Conservation (phyloP, 1,140 invertebrate genomes). For the Orussus abietinus region DNA sequence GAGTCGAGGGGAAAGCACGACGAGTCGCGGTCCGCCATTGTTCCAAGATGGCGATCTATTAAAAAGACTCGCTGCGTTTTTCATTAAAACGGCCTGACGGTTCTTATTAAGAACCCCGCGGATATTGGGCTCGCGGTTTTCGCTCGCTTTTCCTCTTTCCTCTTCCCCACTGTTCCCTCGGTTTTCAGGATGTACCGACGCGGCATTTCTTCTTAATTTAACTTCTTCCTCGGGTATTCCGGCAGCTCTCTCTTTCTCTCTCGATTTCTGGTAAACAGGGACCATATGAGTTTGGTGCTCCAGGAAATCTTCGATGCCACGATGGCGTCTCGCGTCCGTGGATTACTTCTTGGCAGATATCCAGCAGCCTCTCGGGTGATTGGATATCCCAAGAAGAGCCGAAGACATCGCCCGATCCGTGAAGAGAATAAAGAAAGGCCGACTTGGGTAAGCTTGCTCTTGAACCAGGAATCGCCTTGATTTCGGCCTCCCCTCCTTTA, state of each 20-base stretch:
- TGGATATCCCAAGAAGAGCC: constrained; percentile 21
- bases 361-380: constrained; percentile 24
- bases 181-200: too few species aligned
- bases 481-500: too few species aligned
- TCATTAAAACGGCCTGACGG: too few species aligned
- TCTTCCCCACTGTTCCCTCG: background rate
- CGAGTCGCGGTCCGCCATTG: background rate
- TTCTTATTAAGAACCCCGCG: too few species aligned
- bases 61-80: background rate
- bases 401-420: too few species aligned
- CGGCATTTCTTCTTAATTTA: background rate
- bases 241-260: constrained; percentile 1
- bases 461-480: too few species aligned
- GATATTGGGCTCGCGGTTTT: too few species aligned
- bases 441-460: too few species aligned
- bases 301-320: constrained; percentile 18
- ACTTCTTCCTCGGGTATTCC: background rate
- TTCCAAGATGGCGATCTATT: background rate
- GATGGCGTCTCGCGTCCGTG: constrained; percentile 14
- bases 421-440: too few species aligned
- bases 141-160: background rate
- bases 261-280: background rate
- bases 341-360: constrained; percentile 18
- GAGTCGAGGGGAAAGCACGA: background rate
- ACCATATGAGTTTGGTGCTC: constrained; percentile 13